Base-by-base conservation (phyloP, 2,113 vertebrate genomes). In the Reinhardtius hippoglossoides region DNA sequence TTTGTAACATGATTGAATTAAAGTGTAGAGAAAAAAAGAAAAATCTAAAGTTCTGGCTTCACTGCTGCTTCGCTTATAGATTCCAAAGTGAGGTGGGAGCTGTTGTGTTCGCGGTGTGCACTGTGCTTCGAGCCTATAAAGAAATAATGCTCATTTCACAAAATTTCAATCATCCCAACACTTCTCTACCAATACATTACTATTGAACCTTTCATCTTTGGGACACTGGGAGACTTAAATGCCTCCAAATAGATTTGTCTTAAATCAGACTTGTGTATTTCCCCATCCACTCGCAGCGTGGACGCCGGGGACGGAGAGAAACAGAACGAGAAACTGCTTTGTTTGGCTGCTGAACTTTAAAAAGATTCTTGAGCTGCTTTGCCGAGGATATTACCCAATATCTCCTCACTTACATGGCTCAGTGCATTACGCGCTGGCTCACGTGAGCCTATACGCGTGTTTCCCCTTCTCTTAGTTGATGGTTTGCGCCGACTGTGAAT, bases 261-360 rank as follows among this genome's bases (percentile, higher is more conserved):
- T 85, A 76, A 90, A 89, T 83, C 74, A 80, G 81, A 75, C 67
- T 64, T 60, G 54, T 57, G 74, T 60, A 85, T 85, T 88, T 88
- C 78, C 82, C 80, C 58, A 60, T 78, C 63, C 71, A 13, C 79
- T 64, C 44, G 61, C 63, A 55, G 31, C 20, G 13, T 10, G n/a
- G 67, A 35, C 80, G 69, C 75, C 2, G 3, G 79, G 74, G 78
- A 78, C 62, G 66, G 60, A 46, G 8, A 63, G 40, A 73, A 81
- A 67, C 40, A 54, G 65, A 79, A 71, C 78, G 67, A 86, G 68
- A 84, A 83, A 80, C 77, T 74, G 52, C 60, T 87, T 80, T 82
- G 58, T 68, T 74, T 87, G 60, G 52, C 68, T 1, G 8, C 56
- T 76, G 63, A 83, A 85, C 81, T 86, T 83, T 69, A 82, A 82